Evolutionary conservation across 1,140 invertebrate genomes (phyloP), one percentile per base, ranked within the genome.

Genomic region (Megalonaias nervosa): DNA sequence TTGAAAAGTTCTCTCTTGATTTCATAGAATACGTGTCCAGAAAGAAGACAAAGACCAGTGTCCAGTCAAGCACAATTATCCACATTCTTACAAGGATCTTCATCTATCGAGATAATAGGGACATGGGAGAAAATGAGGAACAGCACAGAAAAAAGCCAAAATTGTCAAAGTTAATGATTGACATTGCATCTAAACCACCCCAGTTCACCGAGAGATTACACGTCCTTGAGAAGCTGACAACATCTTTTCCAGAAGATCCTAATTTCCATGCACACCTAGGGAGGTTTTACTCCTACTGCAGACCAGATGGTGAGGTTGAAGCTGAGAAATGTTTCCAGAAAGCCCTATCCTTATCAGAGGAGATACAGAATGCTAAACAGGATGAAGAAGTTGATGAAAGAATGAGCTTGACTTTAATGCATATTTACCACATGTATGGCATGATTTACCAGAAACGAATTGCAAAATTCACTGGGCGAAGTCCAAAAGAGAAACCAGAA

Each of bases 391-490:
- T 82, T 23, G 76, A 79, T 64, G 80, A 82, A 26, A 61, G 66
- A n/a, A 65, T 77, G 17, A 74, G 74, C 31, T 56, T 70, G 14
- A 73, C 79, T 3, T 71, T 82, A 26, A 80, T 77, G 72, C 81
- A 82, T 56, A 75, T 82, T 23, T 82, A 80, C 57, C 81, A 82
- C 31, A 82, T 82, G 67, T 82, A 77, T 73, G 81, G 81, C 2
- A 82, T 72, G 31, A 67, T 80, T 9, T 57, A 77, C 62, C 77
- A 77, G 56, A 77, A 71, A 60, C 64, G 67, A 67, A 64, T 82
- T 61, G 60, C 71, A 76, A 57, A 59, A 31, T 79, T 67, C 58
- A 82, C 81, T 17, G 77, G 76, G 4, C 67, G 61, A 15, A 57
- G 71, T 13, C 67, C 65, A 14, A 73, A 75, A 62, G 79, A 77